phyloP scores from a whole-genome alignment of 2,888 invertebrate genomes.

The Aspidiotus rigidus region DNA sequence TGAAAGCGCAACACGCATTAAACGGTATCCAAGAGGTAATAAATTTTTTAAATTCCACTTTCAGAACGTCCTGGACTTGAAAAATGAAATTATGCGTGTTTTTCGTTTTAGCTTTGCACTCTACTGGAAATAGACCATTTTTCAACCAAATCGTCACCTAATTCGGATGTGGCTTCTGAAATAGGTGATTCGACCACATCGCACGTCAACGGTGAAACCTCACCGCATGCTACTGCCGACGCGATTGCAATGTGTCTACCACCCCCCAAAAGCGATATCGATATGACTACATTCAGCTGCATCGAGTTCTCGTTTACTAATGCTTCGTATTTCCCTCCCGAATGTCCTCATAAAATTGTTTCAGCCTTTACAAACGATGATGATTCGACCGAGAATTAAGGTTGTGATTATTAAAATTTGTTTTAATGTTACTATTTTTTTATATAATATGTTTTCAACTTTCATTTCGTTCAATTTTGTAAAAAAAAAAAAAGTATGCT shows the following conservation, averaged over 20 bases:
- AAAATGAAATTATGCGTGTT: not conserved
- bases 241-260: slow-evolving; percentile 29
- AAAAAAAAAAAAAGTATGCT: no score
- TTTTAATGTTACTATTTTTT: not conserved
- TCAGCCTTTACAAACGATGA: not conserved
- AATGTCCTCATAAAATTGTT: slow-evolving; percentile 13
- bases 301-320: slow-evolving; percentile 17
- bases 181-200: not conserved
- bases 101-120: slow-evolving; percentile 15
- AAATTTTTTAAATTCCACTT: not conserved
- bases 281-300: slow-evolving; percentile 36
- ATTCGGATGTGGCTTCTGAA: slow-evolving; percentile 3
- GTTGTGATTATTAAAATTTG: not conserved
- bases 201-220: not conserved
- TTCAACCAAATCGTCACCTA: slow-evolving; percentile 20
- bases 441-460: not conserved
- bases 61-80: not conserved
- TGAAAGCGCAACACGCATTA: slow-evolving; percentile 44
- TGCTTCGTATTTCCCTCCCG: slow-evolving; percentile 21
- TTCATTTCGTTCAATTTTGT: not conserved
- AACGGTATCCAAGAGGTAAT: slow-evolving; percentile 47
- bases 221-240: slow-evolving; percentile 29
- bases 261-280: slow-evolving; percentile 36
- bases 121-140: slow-evolving; percentile 26
- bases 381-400: not conserved